Percentiles rank a stretch among this genome's conserved stretches.
Conservation (phyloP, 2,797 vertebrate species). For the Choloepus didactylus region DNA sequence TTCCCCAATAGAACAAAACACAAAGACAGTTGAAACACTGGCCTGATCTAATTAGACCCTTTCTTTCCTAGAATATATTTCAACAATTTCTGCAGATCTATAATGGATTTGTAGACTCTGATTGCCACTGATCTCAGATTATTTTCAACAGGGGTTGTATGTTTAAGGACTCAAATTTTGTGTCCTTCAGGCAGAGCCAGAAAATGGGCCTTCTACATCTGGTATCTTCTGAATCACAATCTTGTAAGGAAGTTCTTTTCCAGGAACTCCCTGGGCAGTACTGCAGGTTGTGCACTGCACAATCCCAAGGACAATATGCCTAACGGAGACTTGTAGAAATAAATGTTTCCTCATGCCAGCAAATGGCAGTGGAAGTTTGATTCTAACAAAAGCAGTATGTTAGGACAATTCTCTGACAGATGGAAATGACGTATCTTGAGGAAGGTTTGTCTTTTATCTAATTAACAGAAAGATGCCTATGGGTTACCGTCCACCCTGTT, state of each 20-base stretch:
- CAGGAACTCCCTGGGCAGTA: neutral
- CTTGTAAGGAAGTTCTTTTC: neutral
- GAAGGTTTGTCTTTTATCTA: neutral
- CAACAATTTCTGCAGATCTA: neutral
- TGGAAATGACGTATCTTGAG: neutral
- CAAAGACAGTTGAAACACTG: neutral
- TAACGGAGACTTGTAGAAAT: neutral
- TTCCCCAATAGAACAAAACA: neutral
- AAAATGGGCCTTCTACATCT: neutral
- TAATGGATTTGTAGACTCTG: neutral
- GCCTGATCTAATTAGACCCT: neutral
- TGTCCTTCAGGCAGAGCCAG: neutral
- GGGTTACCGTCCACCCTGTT: neutral
- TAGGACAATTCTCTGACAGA: neutral
- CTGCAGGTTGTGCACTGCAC: neutral
- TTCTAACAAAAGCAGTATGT: neutral
- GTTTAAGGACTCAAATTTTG: neutral
- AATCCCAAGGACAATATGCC: neutral
- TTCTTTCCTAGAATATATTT: constrained; percentile 2
- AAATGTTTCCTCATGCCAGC: neutral
- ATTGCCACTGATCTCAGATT: neutral
- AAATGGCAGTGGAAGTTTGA: neutral
- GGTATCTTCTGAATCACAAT: neutral
- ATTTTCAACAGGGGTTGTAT: neutral
- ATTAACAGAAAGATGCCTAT: neutral